These are phyloP conservation scores for Cryptomyrus ogoouensis DNA, from an alignment of 2,113 vertebrate species.

Conservation along the genomic window DNA sequence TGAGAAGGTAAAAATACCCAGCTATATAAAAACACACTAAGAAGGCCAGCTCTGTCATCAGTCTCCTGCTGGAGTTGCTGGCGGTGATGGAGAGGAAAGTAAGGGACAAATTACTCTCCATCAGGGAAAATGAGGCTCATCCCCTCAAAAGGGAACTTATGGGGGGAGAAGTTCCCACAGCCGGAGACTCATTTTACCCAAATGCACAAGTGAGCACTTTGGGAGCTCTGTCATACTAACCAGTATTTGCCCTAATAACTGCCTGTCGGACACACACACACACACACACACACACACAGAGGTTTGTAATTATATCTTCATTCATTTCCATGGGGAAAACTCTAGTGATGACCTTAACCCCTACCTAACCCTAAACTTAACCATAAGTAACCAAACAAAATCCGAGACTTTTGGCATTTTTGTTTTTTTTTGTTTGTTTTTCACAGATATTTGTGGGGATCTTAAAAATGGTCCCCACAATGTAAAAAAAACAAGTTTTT, in stretches of 20 bases:
- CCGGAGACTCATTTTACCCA: neutral
- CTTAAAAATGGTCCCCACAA: too few relatives aligned
- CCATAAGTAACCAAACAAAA: too few relatives aligned
- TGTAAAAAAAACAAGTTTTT: too few relatives aligned
- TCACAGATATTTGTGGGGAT: too few relatives aligned
- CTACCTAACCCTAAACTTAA: too few relatives aligned
- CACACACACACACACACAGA: too few relatives aligned
- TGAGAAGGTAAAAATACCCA: neutral
- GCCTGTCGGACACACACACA: neutral
- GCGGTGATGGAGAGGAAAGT: neutral
- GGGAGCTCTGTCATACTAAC: neutral
- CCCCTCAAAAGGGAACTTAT: neutral
- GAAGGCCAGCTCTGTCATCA: neutral
- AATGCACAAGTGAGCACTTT: neutral
- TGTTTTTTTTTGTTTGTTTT: too few relatives aligned
- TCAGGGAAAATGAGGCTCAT: neutral
- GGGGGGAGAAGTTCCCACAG: neutral
- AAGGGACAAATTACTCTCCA: neutral
- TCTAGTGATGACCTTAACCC: too few relatives aligned
- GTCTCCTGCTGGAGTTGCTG: neutral
- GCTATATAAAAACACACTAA: neutral
- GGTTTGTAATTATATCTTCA: too few relatives aligned
- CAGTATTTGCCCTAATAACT: neutral
- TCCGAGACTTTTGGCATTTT: too few relatives aligned
- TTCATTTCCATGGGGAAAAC: too few relatives aligned